Evolutionary conservation across 2,888 invertebrate species (phyloP).

Genomic region (Philaethria dido): DNA sequence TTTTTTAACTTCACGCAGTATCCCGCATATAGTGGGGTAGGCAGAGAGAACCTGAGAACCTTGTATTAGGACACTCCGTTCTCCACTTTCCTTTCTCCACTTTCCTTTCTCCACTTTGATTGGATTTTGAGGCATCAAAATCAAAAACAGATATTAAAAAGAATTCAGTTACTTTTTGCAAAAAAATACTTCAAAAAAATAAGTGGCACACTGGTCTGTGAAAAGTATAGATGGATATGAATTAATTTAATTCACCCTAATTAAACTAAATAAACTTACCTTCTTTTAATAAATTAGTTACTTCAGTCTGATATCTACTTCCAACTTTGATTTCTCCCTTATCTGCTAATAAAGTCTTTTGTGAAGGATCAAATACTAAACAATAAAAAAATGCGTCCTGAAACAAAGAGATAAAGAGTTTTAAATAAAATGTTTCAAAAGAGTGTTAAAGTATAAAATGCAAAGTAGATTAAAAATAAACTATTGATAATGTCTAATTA

Average conservation of each 20-base stretch:
- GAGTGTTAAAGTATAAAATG: constrained; percentile 25
- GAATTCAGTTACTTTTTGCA: too few relatives aligned
- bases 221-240: too few relatives aligned
- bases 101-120: too few relatives aligned
- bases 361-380: constrained; percentile 99
- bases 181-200: too few relatives aligned
- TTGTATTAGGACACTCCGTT: too few relatives aligned
- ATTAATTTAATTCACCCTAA: neutral
- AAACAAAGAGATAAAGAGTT: constrained; percentile 70
- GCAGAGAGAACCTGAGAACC: too few relatives aligned
- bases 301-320: constrained; percentile 98
- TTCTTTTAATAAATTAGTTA: constrained; percentile 91
- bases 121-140: too few relatives aligned
- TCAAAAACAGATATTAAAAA: too few relatives aligned
- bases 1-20: too few relatives aligned
- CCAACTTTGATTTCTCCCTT: constrained; percentile 98
- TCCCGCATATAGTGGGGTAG: too few relatives aligned
- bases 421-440: constrained; percentile 50
- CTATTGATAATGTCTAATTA: neutral
- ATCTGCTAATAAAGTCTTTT: constrained; percentile 99
- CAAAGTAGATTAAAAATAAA: constrained; percentile 11
- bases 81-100: too few relatives aligned
- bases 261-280: constrained; percentile 69
- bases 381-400: constrained; percentile 99
- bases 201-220: too few relatives aligned